Percentiles rank a stretch among this genome's conserved stretches.
These are phyloP conservation scores for Heliothis subflexa DNA, from an alignment of 1,140 invertebrate genomes.

Conservation along the genomic window DNA sequence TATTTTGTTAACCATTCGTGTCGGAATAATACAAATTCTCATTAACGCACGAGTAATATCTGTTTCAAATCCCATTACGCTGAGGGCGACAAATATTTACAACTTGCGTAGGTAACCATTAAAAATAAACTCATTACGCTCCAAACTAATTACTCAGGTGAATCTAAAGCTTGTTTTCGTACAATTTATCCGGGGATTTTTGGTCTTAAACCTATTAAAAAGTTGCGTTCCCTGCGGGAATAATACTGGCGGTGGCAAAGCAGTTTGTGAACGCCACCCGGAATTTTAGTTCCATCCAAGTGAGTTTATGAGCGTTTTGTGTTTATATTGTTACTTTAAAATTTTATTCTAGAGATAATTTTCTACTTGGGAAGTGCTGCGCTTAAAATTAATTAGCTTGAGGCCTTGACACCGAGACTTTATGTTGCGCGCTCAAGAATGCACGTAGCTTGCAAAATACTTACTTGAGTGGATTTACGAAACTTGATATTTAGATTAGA, in stretches of 20 bases:
- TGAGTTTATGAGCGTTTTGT: conserved; percentile 38
- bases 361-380: conserved; percentile 30
- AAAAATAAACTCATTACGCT: conserved; percentile 37
- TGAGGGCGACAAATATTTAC: conserved; percentile 9
- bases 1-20: too few species aligned
- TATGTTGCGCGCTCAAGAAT: conserved; percentile 8
- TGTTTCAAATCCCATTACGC: conserved; percentile 20
- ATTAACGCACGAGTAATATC: conserved; percentile 27
- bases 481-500: background rate
- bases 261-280: conserved; percentile 23
- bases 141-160: conserved; percentile 43
- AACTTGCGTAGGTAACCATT: conserved; percentile 21
- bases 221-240: conserved; percentile 40
- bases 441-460: conserved; percentile 5
- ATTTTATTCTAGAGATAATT: conserved; percentile 38
- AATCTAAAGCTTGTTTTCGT: conserved; percentile 41
- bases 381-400: conserved; percentile 29
- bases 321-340: conserved; percentile 29
- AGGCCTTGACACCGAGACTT: conserved; percentile 14
- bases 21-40: background rate
- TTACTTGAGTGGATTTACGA: background rate
- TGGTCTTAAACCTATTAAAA: conserved; percentile 48
- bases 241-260: conserved; percentile 16
- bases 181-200: conserved; percentile 41
- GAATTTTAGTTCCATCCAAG: conserved; percentile 41